These are phyloP conservation scores for Antitype chi DNA, from an alignment of 2,888 invertebrate species.

Conservation along the genomic window DNA sequence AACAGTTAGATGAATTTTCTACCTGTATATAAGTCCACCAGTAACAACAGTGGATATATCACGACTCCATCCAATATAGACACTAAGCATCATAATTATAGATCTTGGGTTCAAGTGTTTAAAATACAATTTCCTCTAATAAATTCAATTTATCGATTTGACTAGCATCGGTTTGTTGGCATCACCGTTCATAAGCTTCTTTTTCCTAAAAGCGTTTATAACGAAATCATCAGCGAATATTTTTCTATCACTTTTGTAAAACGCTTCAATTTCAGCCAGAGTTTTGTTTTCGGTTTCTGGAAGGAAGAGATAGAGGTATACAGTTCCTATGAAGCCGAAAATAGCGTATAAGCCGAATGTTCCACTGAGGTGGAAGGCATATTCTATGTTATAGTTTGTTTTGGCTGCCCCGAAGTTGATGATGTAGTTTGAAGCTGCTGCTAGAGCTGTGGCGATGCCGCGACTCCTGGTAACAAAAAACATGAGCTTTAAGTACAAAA, in stretches of 20 bases:
- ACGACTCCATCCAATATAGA: not conserved
- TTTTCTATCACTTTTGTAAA: slow-evolving; percentile 82
- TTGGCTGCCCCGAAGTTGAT: slow-evolving; percentile 88
- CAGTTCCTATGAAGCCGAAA: slow-evolving; percentile 85
- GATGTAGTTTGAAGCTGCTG: slow-evolving; percentile 88
- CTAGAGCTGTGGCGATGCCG: slow-evolving; percentile 87
- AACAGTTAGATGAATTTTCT: not conserved
- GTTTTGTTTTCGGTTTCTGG: slow-evolving; percentile 90
- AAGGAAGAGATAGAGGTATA: slow-evolving; percentile 88
- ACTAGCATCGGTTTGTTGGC: slow-evolving; percentile 83
- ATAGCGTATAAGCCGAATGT: slow-evolving; percentile 86
- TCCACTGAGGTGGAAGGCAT: slow-evolving; percentile 85
- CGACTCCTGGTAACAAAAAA: slow-evolving; percentile 82
- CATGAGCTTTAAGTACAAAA: not conserved
- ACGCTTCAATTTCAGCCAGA: slow-evolving; percentile 88
- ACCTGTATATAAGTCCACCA: not conserved
- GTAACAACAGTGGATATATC: not conserved
- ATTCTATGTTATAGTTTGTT: slow-evolving; percentile 89
- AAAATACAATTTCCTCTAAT: not conserved
- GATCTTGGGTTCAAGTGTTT: not conserved
- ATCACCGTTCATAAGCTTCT: slow-evolving; percentile 71
- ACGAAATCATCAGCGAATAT: slow-evolving; percentile 86
- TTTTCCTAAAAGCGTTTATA: slow-evolving; percentile 83
- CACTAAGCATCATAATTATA: not conserved
- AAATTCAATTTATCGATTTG: slow-evolving; percentile 61